Base-by-base conservation (phyloP, 2,888 invertebrate species). In the Polyommatus iphigenia region DNA sequence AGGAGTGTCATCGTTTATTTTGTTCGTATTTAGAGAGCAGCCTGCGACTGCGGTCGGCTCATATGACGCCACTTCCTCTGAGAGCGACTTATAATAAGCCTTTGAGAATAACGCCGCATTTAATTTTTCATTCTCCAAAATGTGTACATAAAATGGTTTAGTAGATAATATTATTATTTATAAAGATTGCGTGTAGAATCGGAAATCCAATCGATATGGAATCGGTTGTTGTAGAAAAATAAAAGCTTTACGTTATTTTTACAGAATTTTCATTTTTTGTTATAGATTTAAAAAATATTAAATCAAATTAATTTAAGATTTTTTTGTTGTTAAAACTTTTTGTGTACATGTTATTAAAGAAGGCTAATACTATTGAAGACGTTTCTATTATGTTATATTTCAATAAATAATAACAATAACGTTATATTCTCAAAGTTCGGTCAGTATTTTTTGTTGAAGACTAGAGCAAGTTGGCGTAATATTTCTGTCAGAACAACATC, bases 31-130 rank as follows among this genome's bases (percentile, higher is more conserved):
- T 67, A 20, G 41, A 41, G 36, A 36, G 72, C 41, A 41, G 72
- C 72, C 72, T n/a, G 72, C 41, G 41, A 72, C 41, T 72, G 72
- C n/a, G 72, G 72, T 72, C 20, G 20, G 20, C 36, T 72, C 72
- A 72, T 72, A 41, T 72, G 72, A 72, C 72, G 72, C 72, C 41
- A 72, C 41, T 72, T 41, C 10, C 72, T 6, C 72, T 72, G n/a
- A 41, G 41, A 72, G 36, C 72, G 72, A 72, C 72, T 72, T 72
- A 72, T 72, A 72, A 72, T 72, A 72, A 72, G 36, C 41, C 13
- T 72, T 72, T 41, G 72, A 72, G 13, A 72, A 72, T 72, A 41
- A 41, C 72, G 15, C 8, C 10, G 36, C 41, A 72, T 72, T 71
- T 20, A 41, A 72, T 72, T 72, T 41, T 41, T 41, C n/a, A 36